Percentiles rank a stretch among this genome's conserved stretches.
Evolutionary conservation across 2,113 vertebrate genomes (phyloP).

Genomic region (Bolborhynchus lineola): DNA sequence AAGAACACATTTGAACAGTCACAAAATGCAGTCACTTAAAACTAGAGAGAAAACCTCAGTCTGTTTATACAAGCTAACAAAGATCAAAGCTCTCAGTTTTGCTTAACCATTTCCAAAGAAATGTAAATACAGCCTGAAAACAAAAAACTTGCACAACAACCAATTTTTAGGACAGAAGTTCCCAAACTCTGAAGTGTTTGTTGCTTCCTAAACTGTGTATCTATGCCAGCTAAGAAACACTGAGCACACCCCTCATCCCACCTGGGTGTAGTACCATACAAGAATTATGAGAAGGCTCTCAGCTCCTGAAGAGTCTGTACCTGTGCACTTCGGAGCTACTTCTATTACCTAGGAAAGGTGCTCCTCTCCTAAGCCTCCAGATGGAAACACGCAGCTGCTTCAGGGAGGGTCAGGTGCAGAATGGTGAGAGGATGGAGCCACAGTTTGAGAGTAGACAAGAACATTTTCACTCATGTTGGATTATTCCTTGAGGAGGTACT

Average conservation of each 20-base stretch:
- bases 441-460: slow-evolving; percentile 49
- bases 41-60: slow-evolving; percentile 19
- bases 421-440: slow-evolving; percentile 38
- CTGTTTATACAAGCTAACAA: slow-evolving; percentile 3
- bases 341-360: slow-evolving; percentile 40
- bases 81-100: slow-evolving; percentile 38
- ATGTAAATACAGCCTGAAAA: background rate
- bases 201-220: background rate
- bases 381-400: background rate
- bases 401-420: slow-evolving; percentile 20
- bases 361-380: slow-evolving; percentile 54
- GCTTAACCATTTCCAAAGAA: slow-evolving; percentile 30
- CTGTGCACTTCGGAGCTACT: slow-evolving; percentile 15
- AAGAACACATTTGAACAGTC: background rate
- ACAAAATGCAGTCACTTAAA: background rate
- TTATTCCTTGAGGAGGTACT: slow-evolving; percentile 66
- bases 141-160: slow-evolving; percentile 5
- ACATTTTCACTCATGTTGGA: slow-evolving; percentile 25
- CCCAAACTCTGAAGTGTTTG: background rate
- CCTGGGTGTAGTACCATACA: background rate
- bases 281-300: slow-evolving; percentile 14
- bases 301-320: slow-evolving; percentile 12
- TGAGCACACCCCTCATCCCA: background rate
- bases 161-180: background rate
- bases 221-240: background rate